phyloP scores from a whole-genome alignment of 2,113 vertebrate species.

The Dasyprocta punctata region DNA sequence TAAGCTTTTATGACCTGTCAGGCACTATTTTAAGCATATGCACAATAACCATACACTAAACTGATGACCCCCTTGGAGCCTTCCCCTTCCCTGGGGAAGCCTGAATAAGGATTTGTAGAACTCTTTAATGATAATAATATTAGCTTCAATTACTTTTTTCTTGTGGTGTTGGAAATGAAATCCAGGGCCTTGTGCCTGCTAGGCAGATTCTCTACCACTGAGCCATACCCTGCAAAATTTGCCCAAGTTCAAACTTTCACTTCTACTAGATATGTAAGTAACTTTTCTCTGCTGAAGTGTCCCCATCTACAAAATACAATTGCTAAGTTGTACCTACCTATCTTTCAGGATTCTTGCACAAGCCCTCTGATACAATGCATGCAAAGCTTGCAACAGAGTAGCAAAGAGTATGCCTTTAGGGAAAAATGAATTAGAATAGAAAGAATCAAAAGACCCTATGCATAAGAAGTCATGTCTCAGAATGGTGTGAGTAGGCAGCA shows the following conservation, averaged over 20 bases:
- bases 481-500: background rate
- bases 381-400: background rate
- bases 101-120: background rate
- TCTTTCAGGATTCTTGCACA: background rate
- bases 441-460: background rate
- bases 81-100: background rate
- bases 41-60: background rate
- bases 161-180: background rate
- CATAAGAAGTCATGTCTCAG: background rate
- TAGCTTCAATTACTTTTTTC: background rate
- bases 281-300: background rate
- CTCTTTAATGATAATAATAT: background rate
- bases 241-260: background rate
- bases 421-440: background rate
- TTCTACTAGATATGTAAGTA: background rate
- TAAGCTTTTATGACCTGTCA: conserved; percentile 20
- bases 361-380: background rate
- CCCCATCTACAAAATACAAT: background rate
- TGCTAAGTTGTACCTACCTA: background rate
- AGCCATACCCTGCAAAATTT: background rate
- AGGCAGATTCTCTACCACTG: background rate
- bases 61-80: background rate
- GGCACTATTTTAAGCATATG: conserved; percentile 35
- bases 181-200: background rate
- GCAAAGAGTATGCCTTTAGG: background rate